phyloP scores from a whole-genome alignment of 1,140 invertebrate genomes.

The Danaus melanippus region DNA sequence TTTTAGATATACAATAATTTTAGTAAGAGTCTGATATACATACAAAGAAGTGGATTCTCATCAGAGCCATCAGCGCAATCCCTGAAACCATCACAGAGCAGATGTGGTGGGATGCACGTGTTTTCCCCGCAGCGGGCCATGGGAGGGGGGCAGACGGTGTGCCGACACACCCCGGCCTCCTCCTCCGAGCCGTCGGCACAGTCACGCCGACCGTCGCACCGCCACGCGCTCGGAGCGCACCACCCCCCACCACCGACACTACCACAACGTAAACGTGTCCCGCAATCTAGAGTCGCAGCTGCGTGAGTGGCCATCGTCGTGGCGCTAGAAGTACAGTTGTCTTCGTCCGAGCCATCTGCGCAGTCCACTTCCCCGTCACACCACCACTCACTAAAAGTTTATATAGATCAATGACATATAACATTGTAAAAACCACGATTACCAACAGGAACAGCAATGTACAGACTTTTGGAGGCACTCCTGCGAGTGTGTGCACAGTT shows the following conservation, averaged over 20 bases:
- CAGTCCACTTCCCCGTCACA: constrained; percentile 83
- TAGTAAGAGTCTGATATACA: constrained; percentile 9
- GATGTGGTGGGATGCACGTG: constrained; percentile 77
- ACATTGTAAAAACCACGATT: not conserved
- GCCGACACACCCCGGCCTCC: constrained; percentile 43
- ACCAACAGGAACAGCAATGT: not conserved
- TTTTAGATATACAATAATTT: too few species aligned
- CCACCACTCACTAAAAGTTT: constrained; percentile 63
- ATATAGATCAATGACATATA: too few species aligned
- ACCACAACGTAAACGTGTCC: constrained; percentile 74
- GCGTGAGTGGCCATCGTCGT: constrained; percentile 32
- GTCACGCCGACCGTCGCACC: constrained; percentile 78
- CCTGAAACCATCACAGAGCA: constrained; percentile 79
- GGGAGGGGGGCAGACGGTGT: constrained; percentile 39
- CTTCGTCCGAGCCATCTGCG: constrained; percentile 84
- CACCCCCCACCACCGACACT: constrained; percentile 70
- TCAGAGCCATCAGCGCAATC: constrained; percentile 85
- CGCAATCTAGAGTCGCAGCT: constrained; percentile 76
- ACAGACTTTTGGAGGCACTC: constrained; percentile 27
- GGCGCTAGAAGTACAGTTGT: constrained; percentile 61
- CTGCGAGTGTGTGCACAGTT: constrained; percentile 68
- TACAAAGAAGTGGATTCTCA: constrained; percentile 76
- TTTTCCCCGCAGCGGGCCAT: constrained; percentile 79
- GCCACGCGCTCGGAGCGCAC: constrained; percentile 75
- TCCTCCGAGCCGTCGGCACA: constrained; percentile 77